Conservation (phyloP, 2,888 invertebrate genomes). For the Callimorpha dominula region DNA sequence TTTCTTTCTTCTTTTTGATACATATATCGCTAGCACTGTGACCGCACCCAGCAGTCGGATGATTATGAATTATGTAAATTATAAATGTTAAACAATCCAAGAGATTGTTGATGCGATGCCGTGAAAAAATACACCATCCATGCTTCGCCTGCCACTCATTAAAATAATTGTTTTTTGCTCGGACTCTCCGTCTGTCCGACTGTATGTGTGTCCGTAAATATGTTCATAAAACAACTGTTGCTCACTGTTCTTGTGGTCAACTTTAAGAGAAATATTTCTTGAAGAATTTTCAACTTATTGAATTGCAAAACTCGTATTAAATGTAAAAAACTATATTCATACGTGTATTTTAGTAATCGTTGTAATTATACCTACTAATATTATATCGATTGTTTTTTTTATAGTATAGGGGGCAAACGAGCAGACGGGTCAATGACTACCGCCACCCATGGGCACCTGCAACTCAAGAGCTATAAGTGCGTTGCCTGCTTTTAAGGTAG, state of each 20-base stretch:
- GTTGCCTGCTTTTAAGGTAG: too few species aligned
- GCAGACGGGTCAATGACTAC: too few species aligned
- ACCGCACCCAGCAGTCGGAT: constrained; percentile 57
- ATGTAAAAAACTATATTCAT: background rate
- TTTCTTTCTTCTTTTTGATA: background rate
- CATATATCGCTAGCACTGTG: constrained; percentile 53
- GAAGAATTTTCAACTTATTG: background rate
- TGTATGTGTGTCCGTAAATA: constrained; percentile 31
- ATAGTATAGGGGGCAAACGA: too few species aligned
- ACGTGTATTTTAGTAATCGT: background rate
- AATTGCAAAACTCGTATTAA: background rate
- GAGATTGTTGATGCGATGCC: constrained; percentile 77
- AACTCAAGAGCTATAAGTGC: too few species aligned
- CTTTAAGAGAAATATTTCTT: background rate
- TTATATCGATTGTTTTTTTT: too few species aligned
- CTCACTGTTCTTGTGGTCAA: background rate
- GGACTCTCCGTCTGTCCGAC: constrained; percentile 58
- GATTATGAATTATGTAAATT: constrained; percentile 85
- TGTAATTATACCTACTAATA: background rate
- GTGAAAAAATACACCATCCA: constrained; percentile 75
- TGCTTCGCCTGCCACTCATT: constrained; percentile 75
- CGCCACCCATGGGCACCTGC: too few species aligned
- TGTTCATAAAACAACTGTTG: constrained; percentile 9
- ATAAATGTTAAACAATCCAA: constrained; percentile 80
- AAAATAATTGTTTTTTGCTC: constrained; percentile 76